phyloP scores from a whole-genome alignment of 1,140 invertebrate genomes.

The Drosophila busckii region DNA sequence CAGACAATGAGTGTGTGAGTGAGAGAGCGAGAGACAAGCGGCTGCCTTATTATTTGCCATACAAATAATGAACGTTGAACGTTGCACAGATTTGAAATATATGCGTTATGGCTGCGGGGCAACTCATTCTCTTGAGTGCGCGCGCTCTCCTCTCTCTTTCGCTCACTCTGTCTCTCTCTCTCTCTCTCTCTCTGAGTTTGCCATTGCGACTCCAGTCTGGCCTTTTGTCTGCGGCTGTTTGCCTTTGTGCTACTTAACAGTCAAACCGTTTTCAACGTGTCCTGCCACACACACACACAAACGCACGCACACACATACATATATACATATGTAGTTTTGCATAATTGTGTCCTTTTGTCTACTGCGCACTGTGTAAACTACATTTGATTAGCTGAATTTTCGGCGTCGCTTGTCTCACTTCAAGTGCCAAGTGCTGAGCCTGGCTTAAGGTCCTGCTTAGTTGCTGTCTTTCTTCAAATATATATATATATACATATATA shows the following conservation, averaged over 20 bases:
- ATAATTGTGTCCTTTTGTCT: constrained; percentile 40
- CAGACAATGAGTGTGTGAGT: too few species aligned
- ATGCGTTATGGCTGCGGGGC: constrained; percentile 37
- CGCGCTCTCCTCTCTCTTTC: not conserved
- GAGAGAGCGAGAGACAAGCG: constrained; percentile 15
- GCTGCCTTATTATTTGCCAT: constrained; percentile 65
- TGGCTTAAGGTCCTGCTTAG: constrained; percentile 3
- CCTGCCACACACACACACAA: constrained; percentile 34
- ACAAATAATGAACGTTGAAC: constrained; percentile 69
- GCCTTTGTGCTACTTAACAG: constrained; percentile 75
- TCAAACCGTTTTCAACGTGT: constrained; percentile 58
- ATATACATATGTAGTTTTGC: constrained; percentile 31
- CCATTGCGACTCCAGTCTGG: constrained; percentile 51
- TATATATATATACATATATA: not conserved
- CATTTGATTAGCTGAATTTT: constrained; percentile 68
- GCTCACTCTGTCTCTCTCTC: constrained; percentile 2
- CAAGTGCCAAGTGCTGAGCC: constrained; percentile 40
- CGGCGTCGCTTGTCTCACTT: constrained; percentile 56
- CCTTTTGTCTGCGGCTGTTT: constrained; percentile 74
- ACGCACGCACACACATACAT: constrained; percentile 13
- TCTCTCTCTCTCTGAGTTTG: constrained; percentile 5
- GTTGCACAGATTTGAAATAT: constrained; percentile 70
- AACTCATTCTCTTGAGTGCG: not conserved
- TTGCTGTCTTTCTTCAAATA: not conserved
- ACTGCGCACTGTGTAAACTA: constrained; percentile 34